A percentile compares a stretch with the other conserved stretches of the same genome.
phyloP scores from a whole-genome alignment of 2,797 vertebrate genomes.

The Manis pentadactyla region DNA sequence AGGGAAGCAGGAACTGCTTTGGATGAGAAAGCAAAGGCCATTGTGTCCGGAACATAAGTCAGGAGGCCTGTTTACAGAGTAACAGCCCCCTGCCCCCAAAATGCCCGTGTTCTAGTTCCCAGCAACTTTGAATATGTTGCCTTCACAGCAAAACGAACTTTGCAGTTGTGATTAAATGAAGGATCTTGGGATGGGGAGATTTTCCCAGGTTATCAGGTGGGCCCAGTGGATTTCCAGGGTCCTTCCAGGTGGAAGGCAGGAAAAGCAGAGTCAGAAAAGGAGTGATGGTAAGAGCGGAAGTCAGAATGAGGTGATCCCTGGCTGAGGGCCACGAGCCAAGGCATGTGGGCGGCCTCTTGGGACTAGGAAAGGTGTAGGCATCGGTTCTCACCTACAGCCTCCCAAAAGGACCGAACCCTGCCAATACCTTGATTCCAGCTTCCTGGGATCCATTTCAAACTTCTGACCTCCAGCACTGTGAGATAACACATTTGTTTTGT shows the following conservation, averaged over 20 bases:
- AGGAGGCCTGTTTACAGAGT: background rate
- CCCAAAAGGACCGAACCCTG: background rate
- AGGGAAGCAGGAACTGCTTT: background rate
- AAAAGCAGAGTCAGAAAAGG: background rate
- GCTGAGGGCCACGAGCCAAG: rapidly evolving
- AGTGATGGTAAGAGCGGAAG: background rate
- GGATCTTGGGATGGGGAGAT: background rate
- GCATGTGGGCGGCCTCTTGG: background rate
- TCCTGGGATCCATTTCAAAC: background rate
- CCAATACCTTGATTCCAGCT: background rate
- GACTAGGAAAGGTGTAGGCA: background rate
- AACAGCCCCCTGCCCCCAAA: background rate
- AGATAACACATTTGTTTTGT: background rate
- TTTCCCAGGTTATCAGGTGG: background rate
- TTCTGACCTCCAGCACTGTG: rapidly evolving
- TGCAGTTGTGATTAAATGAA: background rate
- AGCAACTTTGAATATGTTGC: too few relatives aligned
- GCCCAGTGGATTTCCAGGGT: rapidly evolving
- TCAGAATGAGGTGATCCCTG: background rate
- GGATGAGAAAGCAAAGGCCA: background rate
- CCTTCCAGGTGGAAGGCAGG: background rate
- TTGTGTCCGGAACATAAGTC: rapidly evolving
- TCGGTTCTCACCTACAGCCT: background rate
- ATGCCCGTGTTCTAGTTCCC: too few relatives aligned
- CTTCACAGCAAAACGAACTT: background rate